Evolutionary conservation across 2,113 vertebrate species (phyloP).

Genomic region (Prunella himalayana): DNA sequence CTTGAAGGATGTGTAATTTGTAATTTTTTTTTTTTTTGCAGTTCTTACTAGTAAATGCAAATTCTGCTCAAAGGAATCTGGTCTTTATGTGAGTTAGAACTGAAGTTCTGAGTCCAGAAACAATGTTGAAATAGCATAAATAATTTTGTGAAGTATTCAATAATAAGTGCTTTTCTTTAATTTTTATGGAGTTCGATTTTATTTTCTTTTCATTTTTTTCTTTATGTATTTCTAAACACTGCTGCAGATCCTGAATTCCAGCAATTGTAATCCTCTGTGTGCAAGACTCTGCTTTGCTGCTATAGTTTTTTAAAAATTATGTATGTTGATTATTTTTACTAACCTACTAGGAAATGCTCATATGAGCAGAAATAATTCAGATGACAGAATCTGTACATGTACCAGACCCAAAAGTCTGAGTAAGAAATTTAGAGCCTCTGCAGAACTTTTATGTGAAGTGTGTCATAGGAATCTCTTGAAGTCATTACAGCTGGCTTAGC

Average conservation of each 20-base stretch:
- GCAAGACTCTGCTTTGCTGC: neutral
- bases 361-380: neutral
- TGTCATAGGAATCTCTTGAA: neutral
- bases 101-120: neutral
- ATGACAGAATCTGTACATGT: neutral
- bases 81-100: neutral
- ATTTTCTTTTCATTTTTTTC: neutral
- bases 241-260: neutral
- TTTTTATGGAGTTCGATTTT: neutral
- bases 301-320: rapidly evolving
- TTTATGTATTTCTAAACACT: neutral
- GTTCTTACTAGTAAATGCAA: neutral
- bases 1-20: neutral
- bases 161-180: neutral
- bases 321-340: neutral
- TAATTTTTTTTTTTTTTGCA: neutral
- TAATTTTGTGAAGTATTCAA: neutral
- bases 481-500: neutral
- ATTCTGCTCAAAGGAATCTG: neutral
- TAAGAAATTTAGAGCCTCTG: neutral
- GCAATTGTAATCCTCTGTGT: neutral
- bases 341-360: neutral
- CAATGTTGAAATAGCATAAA: neutral
- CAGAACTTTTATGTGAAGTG: neutral
- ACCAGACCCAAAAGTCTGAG: neutral